Percentiles rank a stretch among this genome's conserved stretches.
Conservation (phyloP, 1,140 invertebrate species). For the Meloidogyne floridensis region DNA sequence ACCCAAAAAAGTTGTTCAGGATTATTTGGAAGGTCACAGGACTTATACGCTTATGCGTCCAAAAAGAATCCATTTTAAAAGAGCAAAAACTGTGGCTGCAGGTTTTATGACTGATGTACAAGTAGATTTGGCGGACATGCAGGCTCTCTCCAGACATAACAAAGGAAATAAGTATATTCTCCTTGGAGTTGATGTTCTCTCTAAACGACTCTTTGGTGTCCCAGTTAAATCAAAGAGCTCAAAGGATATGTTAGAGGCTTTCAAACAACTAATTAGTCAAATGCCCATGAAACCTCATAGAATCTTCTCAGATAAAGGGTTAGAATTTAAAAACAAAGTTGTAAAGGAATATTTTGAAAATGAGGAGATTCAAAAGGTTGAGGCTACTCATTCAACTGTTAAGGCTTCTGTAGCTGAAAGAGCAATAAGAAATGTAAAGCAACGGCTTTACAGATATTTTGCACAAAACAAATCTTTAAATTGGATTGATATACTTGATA, state of each 20-base stretch:
- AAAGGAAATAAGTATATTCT: conserved; percentile 21
- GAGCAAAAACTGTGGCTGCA: conserved; percentile 24
- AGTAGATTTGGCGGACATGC: conserved; percentile 24
- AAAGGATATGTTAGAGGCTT: conserved; percentile 17
- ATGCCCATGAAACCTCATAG: conserved; percentile 15
- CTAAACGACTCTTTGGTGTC: conserved; percentile 17
- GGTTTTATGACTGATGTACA: conserved; percentile 33
- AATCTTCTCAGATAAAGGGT: conserved; percentile 19
- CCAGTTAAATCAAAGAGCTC: conserved; percentile 1
- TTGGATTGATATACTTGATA: conserved; percentile 24
- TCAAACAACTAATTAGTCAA: neutral
- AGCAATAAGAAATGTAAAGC: conserved; percentile 16
- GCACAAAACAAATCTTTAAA: neutral
- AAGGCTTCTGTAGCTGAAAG: conserved; percentile 20
- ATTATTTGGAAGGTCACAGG: conserved; percentile 12
- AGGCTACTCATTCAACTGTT: neutral
- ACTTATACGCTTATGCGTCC: conserved; percentile 13
- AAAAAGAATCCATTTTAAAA: neutral
- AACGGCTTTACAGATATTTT: conserved; percentile 10
- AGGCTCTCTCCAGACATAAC: conserved; percentile 12
- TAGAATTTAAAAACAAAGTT: conserved; percentile 15
- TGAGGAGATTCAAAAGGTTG: conserved; percentile 17
- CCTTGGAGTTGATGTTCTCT: conserved; percentile 22
- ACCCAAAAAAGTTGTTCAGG: neutral
- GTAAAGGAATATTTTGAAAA: conserved; percentile 15